phyloP scores from a whole-genome alignment of 2,797 vertebrate genomes.

The Hemibagrus guttatus region DNA sequence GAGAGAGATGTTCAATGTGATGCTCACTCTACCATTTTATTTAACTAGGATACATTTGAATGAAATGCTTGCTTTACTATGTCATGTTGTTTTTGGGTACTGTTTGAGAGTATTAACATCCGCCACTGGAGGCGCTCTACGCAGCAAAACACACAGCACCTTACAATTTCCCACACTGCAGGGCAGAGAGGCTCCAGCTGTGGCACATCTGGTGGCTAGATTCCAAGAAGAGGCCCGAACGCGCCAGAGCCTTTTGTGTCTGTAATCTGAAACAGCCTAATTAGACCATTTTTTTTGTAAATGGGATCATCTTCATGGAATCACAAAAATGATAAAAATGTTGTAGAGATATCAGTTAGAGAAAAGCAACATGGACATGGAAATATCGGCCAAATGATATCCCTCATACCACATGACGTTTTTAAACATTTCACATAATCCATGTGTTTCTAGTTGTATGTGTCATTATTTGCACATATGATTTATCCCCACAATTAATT shows the following conservation, averaged over 20 bases:
- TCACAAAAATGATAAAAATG: not conserved
- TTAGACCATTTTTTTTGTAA: not conserved
- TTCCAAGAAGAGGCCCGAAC: not conserved
- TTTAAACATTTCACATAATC: not conserved
- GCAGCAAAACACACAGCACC: not conserved
- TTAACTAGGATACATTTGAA: too few relatives aligned
- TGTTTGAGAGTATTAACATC: not conserved
- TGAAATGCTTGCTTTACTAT: too few relatives aligned
- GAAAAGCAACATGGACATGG: not conserved
- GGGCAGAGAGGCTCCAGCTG: not conserved
- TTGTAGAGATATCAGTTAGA: not conserved
- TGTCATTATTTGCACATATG: not conserved
- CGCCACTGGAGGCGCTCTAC: conserved; percentile 1
- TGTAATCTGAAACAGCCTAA: not conserved
- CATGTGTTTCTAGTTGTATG: not conserved
- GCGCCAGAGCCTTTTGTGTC: not conserved
- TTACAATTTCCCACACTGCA: not conserved
- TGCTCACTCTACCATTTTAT: too few relatives aligned
- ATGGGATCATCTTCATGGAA: not conserved
- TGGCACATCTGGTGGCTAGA: not conserved
- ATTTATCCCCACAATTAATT: not conserved
- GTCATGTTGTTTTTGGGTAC: not conserved
- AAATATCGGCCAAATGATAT: not conserved
- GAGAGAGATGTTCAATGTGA: too few relatives aligned
- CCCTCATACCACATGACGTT: not conserved